Evolutionary conservation across 1,140 invertebrate species (phyloP).

Genomic region (Caenorhabditis briggsae): DNA sequence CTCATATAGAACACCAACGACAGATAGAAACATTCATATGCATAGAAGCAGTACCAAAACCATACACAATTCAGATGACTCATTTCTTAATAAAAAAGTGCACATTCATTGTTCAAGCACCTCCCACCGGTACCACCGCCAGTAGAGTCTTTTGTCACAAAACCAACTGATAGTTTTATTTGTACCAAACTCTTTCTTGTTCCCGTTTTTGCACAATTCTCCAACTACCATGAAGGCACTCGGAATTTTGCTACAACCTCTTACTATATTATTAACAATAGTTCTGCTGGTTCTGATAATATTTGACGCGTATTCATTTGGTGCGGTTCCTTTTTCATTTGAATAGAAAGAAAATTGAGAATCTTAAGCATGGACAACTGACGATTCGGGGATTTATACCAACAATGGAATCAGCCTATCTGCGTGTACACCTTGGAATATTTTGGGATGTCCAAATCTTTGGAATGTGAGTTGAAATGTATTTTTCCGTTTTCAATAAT

Average conservation of each 20-base stretch:
- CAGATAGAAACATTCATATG: constrained; percentile 27
- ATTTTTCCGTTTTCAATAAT: too few species aligned
- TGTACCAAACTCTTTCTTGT: background rate
- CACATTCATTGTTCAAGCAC: constrained; percentile 47
- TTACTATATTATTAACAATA: background rate
- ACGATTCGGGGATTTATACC: background rate
- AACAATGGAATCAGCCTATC: background rate
- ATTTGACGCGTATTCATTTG: background rate
- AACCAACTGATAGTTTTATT: background rate
- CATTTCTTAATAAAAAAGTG: constrained; percentile 47
- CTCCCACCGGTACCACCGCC: constrained; percentile 1
- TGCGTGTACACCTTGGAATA: background rate
- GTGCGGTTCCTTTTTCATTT: background rate
- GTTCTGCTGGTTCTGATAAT: constrained; percentile 7
- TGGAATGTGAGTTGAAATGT: background rate
- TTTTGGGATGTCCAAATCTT: background rate
- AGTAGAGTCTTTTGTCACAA: background rate
- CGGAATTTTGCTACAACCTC: background rate
- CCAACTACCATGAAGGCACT: background rate
- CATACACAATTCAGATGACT: constrained; percentile 40
- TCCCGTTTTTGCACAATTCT: background rate
- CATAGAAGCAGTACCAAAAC: constrained; percentile 42
- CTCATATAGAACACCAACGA: background rate
- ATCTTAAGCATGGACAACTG: background rate
- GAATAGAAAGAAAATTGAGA: too few species aligned